These are phyloP conservation scores for Sebastes reedi DNA, from an alignment of 2,797 vertebrate species.

Conservation along the genomic window DNA sequence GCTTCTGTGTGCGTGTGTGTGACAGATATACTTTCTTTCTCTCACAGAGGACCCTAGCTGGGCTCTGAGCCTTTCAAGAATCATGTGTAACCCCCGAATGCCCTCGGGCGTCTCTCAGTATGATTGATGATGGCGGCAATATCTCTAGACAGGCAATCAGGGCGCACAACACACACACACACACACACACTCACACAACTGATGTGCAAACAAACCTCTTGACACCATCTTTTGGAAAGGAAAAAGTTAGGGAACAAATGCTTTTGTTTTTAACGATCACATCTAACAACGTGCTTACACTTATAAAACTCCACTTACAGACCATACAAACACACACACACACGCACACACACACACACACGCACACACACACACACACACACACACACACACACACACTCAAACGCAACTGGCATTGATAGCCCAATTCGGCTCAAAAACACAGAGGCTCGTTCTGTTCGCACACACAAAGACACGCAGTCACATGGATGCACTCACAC, in stretches of 20 bases:
- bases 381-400: background rate
- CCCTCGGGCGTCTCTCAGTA: constrained; percentile 12
- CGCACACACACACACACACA: background rate
- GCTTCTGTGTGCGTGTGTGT: background rate
- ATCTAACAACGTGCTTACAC: background rate
- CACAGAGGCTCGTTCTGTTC: constrained; percentile 38
- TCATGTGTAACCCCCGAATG: constrained; percentile 43
- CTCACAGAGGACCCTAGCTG: background rate
- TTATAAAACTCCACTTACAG: background rate
- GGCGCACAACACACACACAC: background rate
- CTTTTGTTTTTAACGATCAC: background rate
- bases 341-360: background rate
- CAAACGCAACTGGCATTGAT: constrained; percentile 27
- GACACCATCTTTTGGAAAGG: background rate
- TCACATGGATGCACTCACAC: constrained; percentile 59
- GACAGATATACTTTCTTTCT: constrained; percentile 18
- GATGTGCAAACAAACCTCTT: constrained; percentile 6
- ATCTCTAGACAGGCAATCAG: background rate
- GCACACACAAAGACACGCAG: constrained; percentile 33
- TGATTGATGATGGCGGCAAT: constrained; percentile 32
- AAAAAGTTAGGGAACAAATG: background rate
- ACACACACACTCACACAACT: background rate
- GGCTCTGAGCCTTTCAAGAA: constrained; percentile 8
- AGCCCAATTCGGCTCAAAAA: background rate
- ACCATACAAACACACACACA: background rate